These are phyloP conservation scores for Pollachius pollachius DNA, from an alignment of 2,113 vertebrate genomes.

Conservation along the genomic window DNA sequence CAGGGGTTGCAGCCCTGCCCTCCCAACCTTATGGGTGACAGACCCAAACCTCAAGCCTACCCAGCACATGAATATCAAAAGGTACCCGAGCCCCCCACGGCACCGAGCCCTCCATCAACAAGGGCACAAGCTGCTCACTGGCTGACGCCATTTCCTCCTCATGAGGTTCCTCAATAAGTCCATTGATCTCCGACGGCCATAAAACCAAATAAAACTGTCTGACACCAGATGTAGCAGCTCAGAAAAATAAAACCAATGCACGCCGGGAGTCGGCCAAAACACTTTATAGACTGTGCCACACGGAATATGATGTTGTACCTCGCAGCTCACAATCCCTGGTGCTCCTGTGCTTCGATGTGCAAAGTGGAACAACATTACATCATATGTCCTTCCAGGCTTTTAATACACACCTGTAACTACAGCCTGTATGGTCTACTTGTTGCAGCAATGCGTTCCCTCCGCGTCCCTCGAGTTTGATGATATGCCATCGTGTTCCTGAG, in stretches of 20 bases:
- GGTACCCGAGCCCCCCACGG: constrained; percentile 36
- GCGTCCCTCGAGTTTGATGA: constrained; percentile 37
- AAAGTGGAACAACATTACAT: constrained; percentile 67
- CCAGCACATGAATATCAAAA: constrained; percentile 23
- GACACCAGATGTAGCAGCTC: constrained; percentile 47
- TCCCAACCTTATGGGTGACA: not conserved
- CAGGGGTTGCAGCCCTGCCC: too few relatives aligned
- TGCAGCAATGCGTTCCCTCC: constrained; percentile 30
- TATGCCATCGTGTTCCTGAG: constrained; percentile 23
- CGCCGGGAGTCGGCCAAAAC: constrained; percentile 36
- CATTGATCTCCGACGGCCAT: constrained; percentile 55
- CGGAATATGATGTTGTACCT: constrained; percentile 55
- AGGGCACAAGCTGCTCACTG: constrained; percentile 19
- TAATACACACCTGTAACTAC: constrained; percentile 69
- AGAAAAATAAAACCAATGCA: constrained; percentile 33
- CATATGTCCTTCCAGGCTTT: constrained; percentile 53
- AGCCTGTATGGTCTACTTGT: constrained; percentile 47
- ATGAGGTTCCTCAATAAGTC: constrained; percentile 43
- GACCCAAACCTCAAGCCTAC: constrained; percentile 16
- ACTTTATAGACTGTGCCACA: constrained; percentile 54
- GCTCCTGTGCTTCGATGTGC: constrained; percentile 30
- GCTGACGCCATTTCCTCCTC: constrained; percentile 43
- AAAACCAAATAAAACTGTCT: constrained; percentile 60
- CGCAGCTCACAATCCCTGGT: constrained; percentile 40
- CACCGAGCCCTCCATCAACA: constrained; percentile 33